These are phyloP conservation scores for Lytechinus pictus DNA, from an alignment of 35 echinoderm and acorn worm species.

Conservation along the genomic window DNA sequence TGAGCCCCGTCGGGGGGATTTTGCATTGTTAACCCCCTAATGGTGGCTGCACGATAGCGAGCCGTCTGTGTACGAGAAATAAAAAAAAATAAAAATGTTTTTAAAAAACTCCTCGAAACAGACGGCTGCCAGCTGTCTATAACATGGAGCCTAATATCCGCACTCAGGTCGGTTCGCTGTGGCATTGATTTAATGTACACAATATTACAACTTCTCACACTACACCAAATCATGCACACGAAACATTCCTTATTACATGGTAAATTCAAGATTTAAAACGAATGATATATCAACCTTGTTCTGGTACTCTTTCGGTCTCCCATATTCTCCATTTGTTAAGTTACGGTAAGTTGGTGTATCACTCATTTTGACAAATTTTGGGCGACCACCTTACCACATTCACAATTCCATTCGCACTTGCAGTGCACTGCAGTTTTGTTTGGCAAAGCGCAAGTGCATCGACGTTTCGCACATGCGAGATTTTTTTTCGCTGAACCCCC, in stretches of 20 bases:
- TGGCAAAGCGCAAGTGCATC: no score
- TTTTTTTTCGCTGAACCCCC: not conserved
- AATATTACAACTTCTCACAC: not conserved
- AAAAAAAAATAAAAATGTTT: no score
- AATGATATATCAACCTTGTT: conserved; percentile 11
- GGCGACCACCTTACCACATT: no score
- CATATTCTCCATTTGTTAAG: not conserved
- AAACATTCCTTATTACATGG: not conserved
- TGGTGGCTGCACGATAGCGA: no score
- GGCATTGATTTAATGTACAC: not conserved
- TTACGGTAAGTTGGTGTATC: conserved; percentile 20
- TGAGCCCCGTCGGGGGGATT: no score
- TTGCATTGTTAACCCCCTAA: no score
- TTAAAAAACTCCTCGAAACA: no score
- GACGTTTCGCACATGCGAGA: not conserved
- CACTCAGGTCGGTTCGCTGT: not conserved
- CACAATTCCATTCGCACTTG: no score
- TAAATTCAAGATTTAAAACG: not conserved
- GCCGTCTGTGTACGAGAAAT: no score
- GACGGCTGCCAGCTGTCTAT: no score
- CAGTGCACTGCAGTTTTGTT: no score
- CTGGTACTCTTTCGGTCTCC: conserved; percentile 11
- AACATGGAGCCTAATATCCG: no score
- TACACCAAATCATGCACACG: not conserved
- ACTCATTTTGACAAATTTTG: not conserved